Evolutionary conservation across 2,888 invertebrate species (phyloP).

Genomic region (Seira musarum): DNA sequence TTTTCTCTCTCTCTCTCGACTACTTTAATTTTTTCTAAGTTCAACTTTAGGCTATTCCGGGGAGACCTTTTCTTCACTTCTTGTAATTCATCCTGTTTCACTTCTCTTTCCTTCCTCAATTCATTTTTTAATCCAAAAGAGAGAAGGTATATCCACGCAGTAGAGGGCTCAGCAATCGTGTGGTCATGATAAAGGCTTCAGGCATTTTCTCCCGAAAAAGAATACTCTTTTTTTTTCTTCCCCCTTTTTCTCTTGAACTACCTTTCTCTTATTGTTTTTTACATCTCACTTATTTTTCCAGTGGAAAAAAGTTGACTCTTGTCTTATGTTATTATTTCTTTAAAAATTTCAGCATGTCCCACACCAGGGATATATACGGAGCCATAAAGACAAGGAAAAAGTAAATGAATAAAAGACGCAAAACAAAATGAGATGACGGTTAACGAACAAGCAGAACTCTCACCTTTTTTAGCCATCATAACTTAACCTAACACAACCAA

Average conservation of each 20-base stretch:
- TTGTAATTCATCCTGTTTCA: slow-evolving; percentile 37
- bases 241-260: background rate
- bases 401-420: background rate
- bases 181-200: background rate
- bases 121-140: slow-evolving; percentile 34
- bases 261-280: slow-evolving; percentile 7
- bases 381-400: slow-evolving; percentile 4
- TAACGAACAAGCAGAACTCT: background rate
- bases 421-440: background rate
- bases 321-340: background rate
- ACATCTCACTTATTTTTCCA: background rate
- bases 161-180: background rate
- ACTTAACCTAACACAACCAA: background rate
- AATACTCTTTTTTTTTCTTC: too few species aligned
- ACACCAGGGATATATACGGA: slow-evolving; percentile 19
- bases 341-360: slow-evolving; percentile 24
- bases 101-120: slow-evolving; percentile 8
- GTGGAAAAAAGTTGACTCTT: slow-evolving; percentile 18
- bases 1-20: background rate
- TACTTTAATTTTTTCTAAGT: slow-evolving; percentile 1
- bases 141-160: background rate
- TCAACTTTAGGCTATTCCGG: slow-evolving; percentile 30
- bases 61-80: slow-evolving; percentile 45
- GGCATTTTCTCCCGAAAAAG: too few species aligned
- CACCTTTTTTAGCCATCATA: too few species aligned